Conservation (phyloP, 2,888 invertebrate genomes). For the Elaeidobius kamerunicus region DNA sequence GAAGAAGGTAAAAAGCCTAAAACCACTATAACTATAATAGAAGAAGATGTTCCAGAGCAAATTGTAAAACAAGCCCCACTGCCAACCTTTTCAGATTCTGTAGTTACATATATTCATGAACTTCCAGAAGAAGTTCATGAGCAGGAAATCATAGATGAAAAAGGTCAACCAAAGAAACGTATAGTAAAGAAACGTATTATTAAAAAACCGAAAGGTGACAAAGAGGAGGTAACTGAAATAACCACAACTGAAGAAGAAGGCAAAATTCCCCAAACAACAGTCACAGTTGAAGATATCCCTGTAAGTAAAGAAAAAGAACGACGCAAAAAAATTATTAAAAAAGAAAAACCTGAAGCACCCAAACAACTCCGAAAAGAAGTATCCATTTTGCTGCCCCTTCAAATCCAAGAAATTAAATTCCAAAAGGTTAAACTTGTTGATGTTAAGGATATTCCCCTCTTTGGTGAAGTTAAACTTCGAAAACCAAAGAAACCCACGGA, state of each 20-base stretch:
- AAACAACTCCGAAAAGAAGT: constrained; percentile 39
- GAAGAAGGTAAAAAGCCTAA: constrained; percentile 50
- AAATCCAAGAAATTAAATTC: constrained; percentile 59
- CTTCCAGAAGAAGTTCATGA: constrained; percentile 42
- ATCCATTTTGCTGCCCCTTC: constrained; percentile 40
- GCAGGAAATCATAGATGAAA: constrained; percentile 40
- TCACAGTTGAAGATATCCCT: constrained; percentile 40
- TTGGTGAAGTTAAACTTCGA: constrained; percentile 64
- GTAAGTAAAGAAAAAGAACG: constrained; percentile 8
- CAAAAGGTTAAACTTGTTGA: constrained; percentile 61
- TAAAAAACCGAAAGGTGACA: constrained; percentile 46
- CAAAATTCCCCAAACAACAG: constrained; percentile 43
- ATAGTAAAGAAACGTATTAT: constrained; percentile 37
- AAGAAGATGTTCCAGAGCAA: constrained; percentile 38
- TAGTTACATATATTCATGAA: constrained; percentile 35
- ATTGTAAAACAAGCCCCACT: constrained; percentile 33
- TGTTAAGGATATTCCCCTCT: constrained; percentile 49
- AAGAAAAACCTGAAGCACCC: constrained; percentile 30
- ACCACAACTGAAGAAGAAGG: constrained; percentile 49
- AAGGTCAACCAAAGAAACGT: constrained; percentile 34
- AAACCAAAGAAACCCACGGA: constrained; percentile 43
- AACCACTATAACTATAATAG: constrained; percentile 43
- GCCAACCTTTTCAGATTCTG: constrained; percentile 33
- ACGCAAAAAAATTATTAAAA: constrained; percentile 23
- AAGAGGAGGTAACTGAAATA: constrained; percentile 47